A percentile compares a stretch with the other conserved stretches of the same genome.
These are phyloP conservation scores for Neoascia interrupta DNA, from an alignment of 2,888 invertebrate genomes.

Conservation along the genomic window DNA sequence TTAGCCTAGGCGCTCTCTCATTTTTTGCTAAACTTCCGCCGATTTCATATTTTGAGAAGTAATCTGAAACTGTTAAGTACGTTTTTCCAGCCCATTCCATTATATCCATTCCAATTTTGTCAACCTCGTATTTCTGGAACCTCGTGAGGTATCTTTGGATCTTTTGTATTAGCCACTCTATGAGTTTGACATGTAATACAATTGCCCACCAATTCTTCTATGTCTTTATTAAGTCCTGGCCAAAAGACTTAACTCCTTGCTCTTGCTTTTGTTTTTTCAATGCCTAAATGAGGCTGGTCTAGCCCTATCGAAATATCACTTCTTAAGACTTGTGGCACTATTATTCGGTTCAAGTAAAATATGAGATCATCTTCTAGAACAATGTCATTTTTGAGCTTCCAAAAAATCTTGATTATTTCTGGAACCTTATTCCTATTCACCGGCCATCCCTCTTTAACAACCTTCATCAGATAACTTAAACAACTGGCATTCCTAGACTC, in stretches of 20 bases:
- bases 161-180: constrained; percentile 44
- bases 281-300: constrained; percentile 71
- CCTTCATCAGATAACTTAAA: constrained; percentile 5
- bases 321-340: constrained; percentile 46
- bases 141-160: constrained; percentile 47
- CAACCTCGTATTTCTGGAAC: constrained; percentile 62
- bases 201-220: constrained; percentile 60
- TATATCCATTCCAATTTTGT: constrained; percentile 73
- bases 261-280: too few relatives aligned
- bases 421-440: constrained; percentile 6
- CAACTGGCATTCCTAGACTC: constrained; percentile 14
- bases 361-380: constrained; percentile 44
- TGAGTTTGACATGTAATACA: constrained; percentile 52
- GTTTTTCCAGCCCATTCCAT: constrained; percentile 63
- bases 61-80: constrained; percentile 52
- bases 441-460: constrained; percentile 59
- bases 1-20: too few relatives aligned
- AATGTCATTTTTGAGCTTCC: constrained; percentile 39
- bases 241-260: constrained; percentile 70
- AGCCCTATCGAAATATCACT: constrained; percentile 60
- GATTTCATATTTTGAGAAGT: constrained; percentile 67
- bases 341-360: constrained; percentile 59
- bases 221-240: constrained; percentile 67
- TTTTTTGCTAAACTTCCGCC: too few relatives aligned
- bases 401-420: constrained; percentile 38